A percentile compares a stretch with the other conserved stretches of the same genome.
These are phyloP conservation scores for Eptesicus fuscus DNA, from an alignment of 2,113 vertebrate genomes.

Conservation along the genomic window DNA sequence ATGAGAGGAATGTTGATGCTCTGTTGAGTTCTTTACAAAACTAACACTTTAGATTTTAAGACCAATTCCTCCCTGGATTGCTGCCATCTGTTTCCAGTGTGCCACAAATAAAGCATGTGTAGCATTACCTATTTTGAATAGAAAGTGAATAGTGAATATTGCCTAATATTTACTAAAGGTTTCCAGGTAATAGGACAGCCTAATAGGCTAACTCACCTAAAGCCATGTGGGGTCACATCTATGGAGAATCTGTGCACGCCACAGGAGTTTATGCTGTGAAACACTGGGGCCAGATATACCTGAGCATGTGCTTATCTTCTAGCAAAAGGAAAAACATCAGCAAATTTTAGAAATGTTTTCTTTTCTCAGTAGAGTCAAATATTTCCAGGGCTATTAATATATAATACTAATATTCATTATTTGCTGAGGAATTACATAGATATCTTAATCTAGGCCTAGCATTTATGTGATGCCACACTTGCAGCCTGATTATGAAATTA, in stretches of 20 bases:
- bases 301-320: background rate
- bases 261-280: background rate
- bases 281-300: background rate
- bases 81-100: background rate
- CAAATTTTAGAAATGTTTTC: background rate
- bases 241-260: background rate
- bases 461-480: background rate
- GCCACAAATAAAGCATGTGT: background rate
- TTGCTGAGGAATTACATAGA: constrained; percentile 2
- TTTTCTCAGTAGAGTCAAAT: background rate
- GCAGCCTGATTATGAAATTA: background rate
- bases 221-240: background rate
- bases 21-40: background rate
- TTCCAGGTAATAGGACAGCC: background rate
- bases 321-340: background rate
- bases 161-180: background rate
- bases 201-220: background rate
- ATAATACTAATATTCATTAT: background rate
- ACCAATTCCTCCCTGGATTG: background rate
- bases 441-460: background rate
- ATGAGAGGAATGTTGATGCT: background rate
- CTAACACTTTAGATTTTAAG: background rate
- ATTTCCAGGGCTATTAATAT: background rate
- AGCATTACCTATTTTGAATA: background rate
- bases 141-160: background rate